Evolutionary conservation across 2,113 vertebrate genomes (phyloP).

Genomic region (Chrysemys picta): DNA sequence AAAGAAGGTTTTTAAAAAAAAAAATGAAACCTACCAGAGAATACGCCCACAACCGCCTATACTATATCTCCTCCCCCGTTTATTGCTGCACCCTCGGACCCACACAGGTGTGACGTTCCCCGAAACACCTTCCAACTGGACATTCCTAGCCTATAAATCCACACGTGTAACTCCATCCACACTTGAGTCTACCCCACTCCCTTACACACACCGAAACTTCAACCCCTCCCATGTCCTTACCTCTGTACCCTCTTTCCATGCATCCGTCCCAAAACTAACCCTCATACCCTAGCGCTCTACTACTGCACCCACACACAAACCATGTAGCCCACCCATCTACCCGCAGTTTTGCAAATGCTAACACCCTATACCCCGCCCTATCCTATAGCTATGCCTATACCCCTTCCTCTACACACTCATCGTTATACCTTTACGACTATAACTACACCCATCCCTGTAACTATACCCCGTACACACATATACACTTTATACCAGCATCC

Average conservation of each 20-base stretch:
- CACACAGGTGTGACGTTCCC: background rate
- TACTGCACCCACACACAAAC: no score
- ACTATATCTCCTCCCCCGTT: fast-evolving
- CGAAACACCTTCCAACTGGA: background rate
- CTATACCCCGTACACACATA: fast-evolving
- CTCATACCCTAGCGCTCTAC: background rate
- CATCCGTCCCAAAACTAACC: background rate
- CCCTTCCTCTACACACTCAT: background rate
- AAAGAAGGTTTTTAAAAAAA: background rate
- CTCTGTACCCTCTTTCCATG: background rate
- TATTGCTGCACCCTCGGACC: background rate
- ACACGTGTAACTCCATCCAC: background rate
- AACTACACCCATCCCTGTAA: background rate
- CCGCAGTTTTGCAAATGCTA: background rate
- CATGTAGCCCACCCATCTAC: background rate
- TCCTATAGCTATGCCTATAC: background rate
- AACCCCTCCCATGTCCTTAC: background rate
- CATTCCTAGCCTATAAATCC: background rate
- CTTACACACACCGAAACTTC: background rate
- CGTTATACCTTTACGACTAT: background rate
- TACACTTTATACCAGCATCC: background rate
- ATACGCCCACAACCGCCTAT: background rate
- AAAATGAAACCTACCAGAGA: background rate
- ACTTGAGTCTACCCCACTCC: background rate
- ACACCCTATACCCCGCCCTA: background rate